Evolutionary conservation across 2,888 invertebrate genomes (phyloP).

Genomic region (Sphaerolaimus hirsutus): DNA sequence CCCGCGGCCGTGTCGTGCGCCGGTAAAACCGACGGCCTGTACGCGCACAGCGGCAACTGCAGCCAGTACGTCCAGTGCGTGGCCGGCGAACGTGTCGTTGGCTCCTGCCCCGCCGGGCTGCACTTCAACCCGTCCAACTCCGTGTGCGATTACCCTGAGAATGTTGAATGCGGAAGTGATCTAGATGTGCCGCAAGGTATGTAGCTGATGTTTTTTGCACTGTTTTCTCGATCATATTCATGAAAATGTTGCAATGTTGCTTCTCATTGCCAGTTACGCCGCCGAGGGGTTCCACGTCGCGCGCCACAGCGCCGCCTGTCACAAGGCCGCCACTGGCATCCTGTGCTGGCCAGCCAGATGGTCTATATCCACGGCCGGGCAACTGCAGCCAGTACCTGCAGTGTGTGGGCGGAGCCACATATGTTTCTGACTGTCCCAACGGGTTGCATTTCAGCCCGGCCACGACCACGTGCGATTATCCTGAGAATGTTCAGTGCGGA

Average conservation of each 20-base stretch:
- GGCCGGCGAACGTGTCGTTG: neutral
- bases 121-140: neutral
- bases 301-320: too few species aligned
- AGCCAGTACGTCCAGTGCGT: neutral
- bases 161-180: too few species aligned
- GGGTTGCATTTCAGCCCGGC: neutral
- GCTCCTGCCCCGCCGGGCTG: neutral
- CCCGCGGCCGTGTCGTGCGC: neutral
- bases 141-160: constrained; percentile 1
- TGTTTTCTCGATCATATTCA: neutral
- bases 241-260: neutral
- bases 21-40: neutral
- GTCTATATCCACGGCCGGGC: neutral
- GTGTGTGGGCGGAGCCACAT: neutral
- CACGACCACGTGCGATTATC: neutral
- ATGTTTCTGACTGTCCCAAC: neutral
- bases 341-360: neutral
- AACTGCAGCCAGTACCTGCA: neutral
- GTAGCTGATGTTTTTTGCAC: neutral
- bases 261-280: too few species aligned
- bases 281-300: too few species aligned
- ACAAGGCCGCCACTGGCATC: neutral
- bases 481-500: too few species aligned
- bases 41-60: neutral
- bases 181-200: neutral